Percentiles rank a stretch among this genome's conserved stretches.
phyloP scores from a whole-genome alignment of 2,888 invertebrate genomes.

The Tortricodes alternella region DNA sequence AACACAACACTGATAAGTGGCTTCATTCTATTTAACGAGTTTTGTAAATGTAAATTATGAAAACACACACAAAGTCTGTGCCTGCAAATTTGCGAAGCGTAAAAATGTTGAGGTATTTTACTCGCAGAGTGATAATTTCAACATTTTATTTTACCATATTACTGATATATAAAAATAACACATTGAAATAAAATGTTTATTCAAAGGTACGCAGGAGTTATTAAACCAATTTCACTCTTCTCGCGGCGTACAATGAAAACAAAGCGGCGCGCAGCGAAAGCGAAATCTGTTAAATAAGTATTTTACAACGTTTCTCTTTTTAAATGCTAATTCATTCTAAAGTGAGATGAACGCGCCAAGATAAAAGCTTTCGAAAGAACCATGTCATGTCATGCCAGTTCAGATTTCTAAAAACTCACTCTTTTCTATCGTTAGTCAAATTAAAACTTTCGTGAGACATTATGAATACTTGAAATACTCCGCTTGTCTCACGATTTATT shows the following conservation, averaged over 20 bases:
- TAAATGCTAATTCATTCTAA: conserved; percentile 52
- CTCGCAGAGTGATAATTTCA: conserved; percentile 9
- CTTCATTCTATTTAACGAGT: too few species aligned
- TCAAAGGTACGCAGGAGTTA: conserved; percentile 44
- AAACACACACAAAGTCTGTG: too few species aligned
- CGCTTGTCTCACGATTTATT: too few species aligned
- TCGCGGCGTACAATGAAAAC: conserved; percentile 47
- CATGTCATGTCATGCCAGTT: conserved; percentile 6
- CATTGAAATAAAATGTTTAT: conserved; percentile 44
- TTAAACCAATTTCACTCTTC: conserved; percentile 52
- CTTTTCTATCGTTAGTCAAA: background rate
- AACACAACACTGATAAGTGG: too few species aligned
- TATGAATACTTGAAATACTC: too few species aligned
- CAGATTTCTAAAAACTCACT: background rate
- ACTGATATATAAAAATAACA: conserved; percentile 33
- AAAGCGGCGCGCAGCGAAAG: conserved; percentile 45
- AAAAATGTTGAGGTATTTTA: conserved; percentile 1
- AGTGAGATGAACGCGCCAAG: conserved; percentile 30
- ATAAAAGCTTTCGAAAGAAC: conserved; percentile 28
- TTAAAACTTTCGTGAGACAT: too few species aligned
- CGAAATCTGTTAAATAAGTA: conserved; percentile 47
- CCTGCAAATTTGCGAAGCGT: background rate
- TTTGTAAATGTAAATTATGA: too few species aligned
- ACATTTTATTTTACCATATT: too few species aligned
- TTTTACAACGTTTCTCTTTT: conserved; percentile 56